Evolutionary conservation across 2,797 vertebrate species (phyloP), one percentile per base, ranked within the genome.

Genomic region (Fratercula arctica): DNA sequence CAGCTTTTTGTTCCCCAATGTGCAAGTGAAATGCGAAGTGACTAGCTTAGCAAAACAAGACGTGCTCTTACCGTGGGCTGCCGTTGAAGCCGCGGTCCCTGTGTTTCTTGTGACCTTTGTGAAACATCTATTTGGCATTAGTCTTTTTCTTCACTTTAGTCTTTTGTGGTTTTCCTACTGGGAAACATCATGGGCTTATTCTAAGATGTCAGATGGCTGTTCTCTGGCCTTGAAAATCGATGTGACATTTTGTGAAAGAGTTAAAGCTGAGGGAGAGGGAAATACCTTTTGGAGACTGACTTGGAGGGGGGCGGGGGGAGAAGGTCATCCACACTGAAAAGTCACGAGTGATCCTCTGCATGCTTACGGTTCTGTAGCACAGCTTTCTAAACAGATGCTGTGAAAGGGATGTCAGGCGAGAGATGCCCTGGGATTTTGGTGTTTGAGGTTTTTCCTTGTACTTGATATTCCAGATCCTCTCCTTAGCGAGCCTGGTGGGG

Each of bases 201-300:
- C 25, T 73, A n/a, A 89, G 76, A 61, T 66, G 82, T 91, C 81
- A 69, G 61, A 16, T 76, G 51, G 50, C 43, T 80, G 48, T 85
- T 92, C 80, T 79, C 81, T 68, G 53, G 86, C 85, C 85, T 87
- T 91, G 90, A 93, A 95, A 96, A 89, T 92, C 95, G 66, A 56
- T 57, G 41, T 86, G 91, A 63, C 56, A 19, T 96, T 90, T 90
- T 87, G 85, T 79, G 86, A 81, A 85, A 67, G 86, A 90, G 84
- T 82, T 93, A 81, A 84, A 89, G 91, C 63, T 14, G 35, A 93
- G 69, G 53, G 61, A 64, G 76, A 74, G 51, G 54, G 63, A 77
- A 93, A 48, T 77, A 10, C 3, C 16, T 57, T 43, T 56, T 75
- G 60, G 72, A 75, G 75, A 17, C 23, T 56, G 48, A 7, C 50